Evolutionary conservation across 1,140 invertebrate genomes (phyloP), one percentile per base, ranked within the genome.

Genomic region (Hypsibius dujardini): DNA sequence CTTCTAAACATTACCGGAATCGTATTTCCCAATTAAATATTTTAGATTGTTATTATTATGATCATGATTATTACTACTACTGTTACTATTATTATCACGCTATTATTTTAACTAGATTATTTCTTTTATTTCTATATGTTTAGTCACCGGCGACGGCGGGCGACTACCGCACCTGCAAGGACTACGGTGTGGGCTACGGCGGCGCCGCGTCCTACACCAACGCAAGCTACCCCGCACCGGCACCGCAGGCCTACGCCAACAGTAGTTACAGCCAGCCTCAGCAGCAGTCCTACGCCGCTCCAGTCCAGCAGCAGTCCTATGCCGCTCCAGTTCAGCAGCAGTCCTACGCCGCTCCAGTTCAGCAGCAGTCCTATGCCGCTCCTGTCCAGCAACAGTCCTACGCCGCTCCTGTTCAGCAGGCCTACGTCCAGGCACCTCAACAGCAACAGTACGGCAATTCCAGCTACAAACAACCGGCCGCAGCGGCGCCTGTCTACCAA

Each of bases 81-180:
- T 56, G n/a, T n/a, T 56, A 56, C 7, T 56, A 7, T 7, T 56
- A n/a, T 7, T 56, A 7, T 56, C 50, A 56, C 50, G 50, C 7
- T 7, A 56, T 7, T n/a, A 56, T 7, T 7, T 56, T 7, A n/a
- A 7, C n/a, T 67, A 14, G 62, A 3, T 67, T 3, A 67, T 67
- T 7, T 67, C 42, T 7, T 42, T 7, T 67, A 14, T 7, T 67
- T 67, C 45, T 42, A 7, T n/a, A n/a, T n/a, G 50, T 42, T 12
- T 67, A 67, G 62, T 14, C 45, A 12, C 62, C 62, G 7, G 3
- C 7, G 3, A 42, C 62, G 3, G 62, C 62, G 12, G 62, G 62
- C 42, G 62, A 67, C 62, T 67, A 67, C 62, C 62, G 62, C 42
- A 67, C 62, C 7, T 67, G 62, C 42, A 67, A 67, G 62, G 62